These are phyloP conservation scores for Helostoma temminkii DNA, from an alignment of 2,797 vertebrate genomes.

Conservation along the genomic window DNA sequence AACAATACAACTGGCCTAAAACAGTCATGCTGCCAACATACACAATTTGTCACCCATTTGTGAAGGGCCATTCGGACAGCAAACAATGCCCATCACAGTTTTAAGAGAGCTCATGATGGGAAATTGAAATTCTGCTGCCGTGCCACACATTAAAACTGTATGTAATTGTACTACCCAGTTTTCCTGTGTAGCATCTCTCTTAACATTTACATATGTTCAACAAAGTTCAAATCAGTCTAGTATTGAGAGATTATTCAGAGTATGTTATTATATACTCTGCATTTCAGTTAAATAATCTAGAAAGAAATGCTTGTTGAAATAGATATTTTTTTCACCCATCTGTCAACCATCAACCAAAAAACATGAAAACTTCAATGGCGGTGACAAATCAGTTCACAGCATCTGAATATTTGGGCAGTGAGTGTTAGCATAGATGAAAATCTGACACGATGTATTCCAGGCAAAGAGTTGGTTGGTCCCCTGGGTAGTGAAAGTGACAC, in stretches of 20 bases:
- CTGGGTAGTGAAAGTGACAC: slow-evolving; percentile 46
- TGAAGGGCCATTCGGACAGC: background rate
- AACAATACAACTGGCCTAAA: background rate
- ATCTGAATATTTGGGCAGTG: slow-evolving; percentile 44
- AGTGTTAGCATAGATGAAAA: slow-evolving; percentile 47
- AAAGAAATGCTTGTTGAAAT: background rate
- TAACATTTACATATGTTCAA: background rate
- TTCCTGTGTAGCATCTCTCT: background rate
- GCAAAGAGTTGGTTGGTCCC: slow-evolving; percentile 34
- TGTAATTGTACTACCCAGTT: no score
- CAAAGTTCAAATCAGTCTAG: background rate
- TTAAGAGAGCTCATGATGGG: background rate
- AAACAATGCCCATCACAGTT: background rate
- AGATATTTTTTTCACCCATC: background rate
- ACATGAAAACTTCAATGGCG: slow-evolving; percentile 13
- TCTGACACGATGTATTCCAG: slow-evolving; percentile 52
- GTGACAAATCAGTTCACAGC: slow-evolving; percentile 22
- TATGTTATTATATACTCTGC: background rate
- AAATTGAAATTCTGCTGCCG: background rate
- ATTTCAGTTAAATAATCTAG: background rate
- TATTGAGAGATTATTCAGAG: background rate
- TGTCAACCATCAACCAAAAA: slow-evolving; percentile 5
- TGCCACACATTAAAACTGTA: background rate
- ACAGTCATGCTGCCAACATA: slow-evolving; percentile 21
- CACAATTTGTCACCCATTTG: slow-evolving; percentile 25